phyloP scores from a whole-genome alignment of 2,888 invertebrate species.

The Callyntrura sp. region DNA sequence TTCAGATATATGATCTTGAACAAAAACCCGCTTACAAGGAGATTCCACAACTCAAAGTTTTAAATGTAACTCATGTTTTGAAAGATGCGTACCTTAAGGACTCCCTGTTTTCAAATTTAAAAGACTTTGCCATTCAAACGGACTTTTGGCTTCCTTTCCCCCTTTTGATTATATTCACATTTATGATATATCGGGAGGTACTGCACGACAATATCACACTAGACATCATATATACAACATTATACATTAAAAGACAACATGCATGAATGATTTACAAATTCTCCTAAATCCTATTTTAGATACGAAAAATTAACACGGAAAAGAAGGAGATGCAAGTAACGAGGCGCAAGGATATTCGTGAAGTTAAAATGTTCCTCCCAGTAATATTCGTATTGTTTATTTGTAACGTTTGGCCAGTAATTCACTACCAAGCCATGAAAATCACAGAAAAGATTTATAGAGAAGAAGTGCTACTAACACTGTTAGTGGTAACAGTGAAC shows the following conservation, averaged over 20 bases:
- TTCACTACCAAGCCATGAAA: not conserved
- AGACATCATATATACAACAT: too few relatives aligned
- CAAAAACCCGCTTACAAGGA: not conserved
- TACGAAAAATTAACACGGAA: slow-evolving; percentile 41
- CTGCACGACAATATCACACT: not conserved
- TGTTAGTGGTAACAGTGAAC: slow-evolving; percentile 22
- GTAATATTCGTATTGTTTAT: slow-evolving; percentile 48
- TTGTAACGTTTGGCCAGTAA: slow-evolving; percentile 26
- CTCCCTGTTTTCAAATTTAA: not conserved
- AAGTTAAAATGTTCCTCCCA: slow-evolving; percentile 57
- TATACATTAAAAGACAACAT: not conserved
- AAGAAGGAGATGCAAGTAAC: slow-evolving; percentile 51
- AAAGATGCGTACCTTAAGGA: not conserved
- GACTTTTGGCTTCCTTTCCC: slow-evolving; percentile 62
- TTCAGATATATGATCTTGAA: not conserved
- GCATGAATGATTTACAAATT: not conserved
- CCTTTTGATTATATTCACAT: slow-evolving; percentile 13
- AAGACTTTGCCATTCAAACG: not conserved
- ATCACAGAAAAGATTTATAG: not conserved
- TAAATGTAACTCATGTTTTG: not conserved
- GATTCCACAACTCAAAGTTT: not conserved
- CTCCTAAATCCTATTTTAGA: not conserved
- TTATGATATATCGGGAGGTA: slow-evolving; percentile 24
- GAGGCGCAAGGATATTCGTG: slow-evolving; percentile 54
- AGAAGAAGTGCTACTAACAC: slow-evolving; percentile 14